Evolutionary conservation across 2,113 vertebrate genomes (phyloP).

Genomic region (Copsychus sechellarum): DNA sequence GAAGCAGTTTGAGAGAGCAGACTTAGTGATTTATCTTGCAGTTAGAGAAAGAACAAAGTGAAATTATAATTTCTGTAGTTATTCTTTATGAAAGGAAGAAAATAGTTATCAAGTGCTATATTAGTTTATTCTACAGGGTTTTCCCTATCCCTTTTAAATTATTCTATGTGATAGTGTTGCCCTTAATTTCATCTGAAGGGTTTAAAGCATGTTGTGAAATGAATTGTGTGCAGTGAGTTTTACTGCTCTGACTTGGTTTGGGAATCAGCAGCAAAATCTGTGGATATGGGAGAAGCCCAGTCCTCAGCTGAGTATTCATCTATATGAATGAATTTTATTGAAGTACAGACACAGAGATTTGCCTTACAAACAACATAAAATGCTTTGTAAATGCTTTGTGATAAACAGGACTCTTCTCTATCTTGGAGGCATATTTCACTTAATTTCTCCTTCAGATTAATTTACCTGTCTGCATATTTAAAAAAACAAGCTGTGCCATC

Average conservation of each 20-base stretch:
- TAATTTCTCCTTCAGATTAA: neutral
- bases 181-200: neutral
- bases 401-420: neutral
- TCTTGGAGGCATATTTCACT: neutral
- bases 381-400: neutral
- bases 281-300: neutral
- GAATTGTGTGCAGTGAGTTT: neutral
- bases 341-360: neutral
- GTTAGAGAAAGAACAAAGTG: neutral
- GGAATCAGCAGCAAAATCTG: neutral
- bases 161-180: neutral
- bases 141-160: neutral
- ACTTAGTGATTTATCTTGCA: neutral
- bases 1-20: neutral
- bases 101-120: neutral
- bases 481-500: neutral
- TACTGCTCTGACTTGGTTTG: neutral
- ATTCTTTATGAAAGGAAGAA: neutral
- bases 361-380: neutral
- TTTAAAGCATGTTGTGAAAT: neutral
- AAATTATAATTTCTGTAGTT: neutral
- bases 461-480: neutral
- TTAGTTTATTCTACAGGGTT: neutral
- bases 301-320: neutral
- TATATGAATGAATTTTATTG: neutral